Conservation (phyloP, 1,140 invertebrate genomes). For the Pogonomyrmex californicus region DNA sequence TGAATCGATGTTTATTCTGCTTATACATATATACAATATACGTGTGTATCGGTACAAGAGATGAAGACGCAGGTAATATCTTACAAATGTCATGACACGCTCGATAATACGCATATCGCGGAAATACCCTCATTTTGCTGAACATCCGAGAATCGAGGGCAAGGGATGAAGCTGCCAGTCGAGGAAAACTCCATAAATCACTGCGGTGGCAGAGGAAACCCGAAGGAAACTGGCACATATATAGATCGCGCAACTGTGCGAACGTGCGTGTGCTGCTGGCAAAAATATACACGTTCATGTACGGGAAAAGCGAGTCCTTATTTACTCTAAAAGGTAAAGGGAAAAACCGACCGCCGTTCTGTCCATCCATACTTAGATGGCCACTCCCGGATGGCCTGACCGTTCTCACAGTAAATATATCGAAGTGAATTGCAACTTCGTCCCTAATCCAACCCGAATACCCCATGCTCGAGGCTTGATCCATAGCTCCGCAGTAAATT, state of each 20-base stretch:
- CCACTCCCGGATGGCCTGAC: constrained; percentile 78
- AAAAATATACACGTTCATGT: constrained; percentile 47
- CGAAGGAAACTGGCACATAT: constrained; percentile 61
- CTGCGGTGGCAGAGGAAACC: constrained; percentile 59
- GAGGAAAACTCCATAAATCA: constrained; percentile 78
- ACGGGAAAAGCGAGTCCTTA: constrained; percentile 62
- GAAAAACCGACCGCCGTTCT: constrained; percentile 59
- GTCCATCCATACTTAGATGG: constrained; percentile 70
- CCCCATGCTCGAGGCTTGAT: constrained; percentile 77
- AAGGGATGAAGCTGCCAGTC: constrained; percentile 70
- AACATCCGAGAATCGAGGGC: constrained; percentile 65
- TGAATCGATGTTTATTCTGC: not conserved
- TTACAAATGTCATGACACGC: constrained; percentile 47
- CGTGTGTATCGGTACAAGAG: constrained; percentile 6
- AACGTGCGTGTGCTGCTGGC: constrained; percentile 75
- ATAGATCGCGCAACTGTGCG: constrained; percentile 76
- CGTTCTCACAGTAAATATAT: constrained; percentile 87
- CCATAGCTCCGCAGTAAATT: constrained; percentile 83
- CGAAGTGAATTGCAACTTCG: constrained; percentile 86
- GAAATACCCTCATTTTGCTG: constrained; percentile 62
- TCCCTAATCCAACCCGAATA: constrained; percentile 81
- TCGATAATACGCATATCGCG: constrained; percentile 62
- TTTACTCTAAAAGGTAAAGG: constrained; percentile 77
- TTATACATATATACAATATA: constrained; percentile 10
- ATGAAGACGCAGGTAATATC: constrained; percentile 55